Conservation (phyloP, 2,797 vertebrate species). For the Pseudochirops cupreus region DNA sequence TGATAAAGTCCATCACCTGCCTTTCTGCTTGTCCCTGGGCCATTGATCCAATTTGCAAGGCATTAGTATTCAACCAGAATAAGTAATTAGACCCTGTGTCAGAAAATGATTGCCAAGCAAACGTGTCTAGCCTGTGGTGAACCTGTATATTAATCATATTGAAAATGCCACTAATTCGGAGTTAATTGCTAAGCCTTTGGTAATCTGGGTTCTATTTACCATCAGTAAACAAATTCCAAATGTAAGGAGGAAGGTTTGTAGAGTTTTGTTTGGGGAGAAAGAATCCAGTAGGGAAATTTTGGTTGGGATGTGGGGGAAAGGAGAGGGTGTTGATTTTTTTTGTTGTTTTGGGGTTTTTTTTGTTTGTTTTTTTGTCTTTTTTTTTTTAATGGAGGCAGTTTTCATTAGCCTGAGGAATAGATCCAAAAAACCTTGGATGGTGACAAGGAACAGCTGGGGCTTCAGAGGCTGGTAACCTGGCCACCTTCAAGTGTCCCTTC, state of each 20-base stretch:
- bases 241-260: not conserved
- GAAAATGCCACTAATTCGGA: conserved; percentile 70
- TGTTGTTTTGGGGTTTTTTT: too few species aligned
- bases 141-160: conserved; percentile 63
- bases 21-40: conserved; percentile 70
- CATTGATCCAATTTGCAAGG: conserved; percentile 78
- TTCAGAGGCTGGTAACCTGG: not conserved
- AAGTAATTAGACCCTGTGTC: conserved; percentile 70
- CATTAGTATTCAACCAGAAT: conserved; percentile 81
- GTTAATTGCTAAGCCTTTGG: conserved; percentile 79
- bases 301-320: too few species aligned
- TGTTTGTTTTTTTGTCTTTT: not conserved
- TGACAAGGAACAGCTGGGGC: accelerated
- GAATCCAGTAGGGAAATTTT: not conserved
- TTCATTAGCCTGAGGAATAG: not conserved
- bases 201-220: conserved; percentile 70
- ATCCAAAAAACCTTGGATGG: not conserved
- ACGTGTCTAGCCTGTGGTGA: conserved; percentile 49
- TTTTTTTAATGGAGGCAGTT: not conserved
- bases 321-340: too few species aligned
- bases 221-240: conserved; percentile 57
- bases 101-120: conserved; percentile 64
- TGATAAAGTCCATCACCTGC: conserved; percentile 21
- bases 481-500: not conserved
- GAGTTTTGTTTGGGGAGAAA: not conserved